Conservation (phyloP, 1,140 invertebrate genomes). For the Drosophila tani region DNA sequence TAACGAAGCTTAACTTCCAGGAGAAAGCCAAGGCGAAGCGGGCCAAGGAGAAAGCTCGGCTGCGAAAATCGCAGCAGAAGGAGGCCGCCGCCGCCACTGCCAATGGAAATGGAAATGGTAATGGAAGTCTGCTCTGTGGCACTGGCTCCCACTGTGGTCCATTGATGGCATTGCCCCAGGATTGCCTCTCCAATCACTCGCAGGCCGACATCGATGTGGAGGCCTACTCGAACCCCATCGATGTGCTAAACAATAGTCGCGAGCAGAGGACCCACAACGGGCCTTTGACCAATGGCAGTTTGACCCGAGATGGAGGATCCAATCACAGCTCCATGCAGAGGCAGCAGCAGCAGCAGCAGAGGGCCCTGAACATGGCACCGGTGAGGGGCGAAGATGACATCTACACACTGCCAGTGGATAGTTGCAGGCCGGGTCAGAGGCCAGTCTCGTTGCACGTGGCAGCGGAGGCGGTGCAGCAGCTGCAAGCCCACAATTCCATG, state of each 20-base stretch:
- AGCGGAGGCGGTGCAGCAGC: conserved; percentile 61
- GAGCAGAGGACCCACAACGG: conserved; percentile 71
- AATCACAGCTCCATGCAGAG: conserved; percentile 65
- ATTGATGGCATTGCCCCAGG: conserved; percentile 70
- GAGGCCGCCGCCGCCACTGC: conserved; percentile 82
- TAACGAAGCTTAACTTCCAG: conserved; percentile 60
- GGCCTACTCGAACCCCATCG: conserved; percentile 84
- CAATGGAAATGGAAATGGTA: conserved; percentile 81
- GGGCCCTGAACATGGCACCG: conserved; percentile 25
- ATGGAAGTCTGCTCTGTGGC: conserved; percentile 75
- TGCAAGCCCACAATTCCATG: conserved; percentile 76
- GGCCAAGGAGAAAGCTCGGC: conserved; percentile 89
- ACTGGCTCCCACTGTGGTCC: conserved; percentile 68
- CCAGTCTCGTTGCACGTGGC: conserved; percentile 73
- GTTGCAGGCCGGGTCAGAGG: conserved; percentile 63
- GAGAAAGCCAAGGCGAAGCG: conserved; percentile 89
- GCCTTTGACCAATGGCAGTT: conserved; percentile 73
- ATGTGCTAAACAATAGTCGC: conserved; percentile 75
- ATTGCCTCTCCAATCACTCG: conserved; percentile 59
- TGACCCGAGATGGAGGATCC: conserved; percentile 65
- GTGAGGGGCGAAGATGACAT: conserved; percentile 75
- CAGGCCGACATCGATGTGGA: conserved; percentile 71
- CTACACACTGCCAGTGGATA: conserved; percentile 81
- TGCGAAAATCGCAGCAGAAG: conserved; percentile 86
- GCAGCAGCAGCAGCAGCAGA: conserved; percentile 55